Conservation (phyloP, 2,113 vertebrate species). For the Lophotis ruficrista region DNA sequence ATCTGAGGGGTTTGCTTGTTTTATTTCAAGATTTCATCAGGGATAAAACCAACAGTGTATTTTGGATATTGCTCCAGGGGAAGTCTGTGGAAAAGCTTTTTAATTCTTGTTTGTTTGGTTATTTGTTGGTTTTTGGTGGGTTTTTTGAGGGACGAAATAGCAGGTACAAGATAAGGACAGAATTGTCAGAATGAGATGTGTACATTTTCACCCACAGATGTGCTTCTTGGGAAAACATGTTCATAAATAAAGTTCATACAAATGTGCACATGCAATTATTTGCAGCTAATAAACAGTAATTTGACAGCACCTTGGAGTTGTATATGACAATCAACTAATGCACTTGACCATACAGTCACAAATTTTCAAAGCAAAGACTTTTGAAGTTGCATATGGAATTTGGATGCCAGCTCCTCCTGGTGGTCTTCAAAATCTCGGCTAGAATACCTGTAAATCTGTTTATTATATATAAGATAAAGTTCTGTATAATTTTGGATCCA, state of each 20-base stretch:
- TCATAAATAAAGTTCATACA: not conserved
- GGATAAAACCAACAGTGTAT: not conserved
- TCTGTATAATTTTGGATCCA: not conserved
- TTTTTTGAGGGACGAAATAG: not conserved
- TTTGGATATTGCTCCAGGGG: not conserved
- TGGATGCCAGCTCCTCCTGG: not conserved
- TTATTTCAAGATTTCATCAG: not conserved
- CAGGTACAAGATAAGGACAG: not conserved
- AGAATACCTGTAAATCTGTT: not conserved
- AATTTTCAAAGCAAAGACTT: not conserved
- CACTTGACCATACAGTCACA: not conserved
- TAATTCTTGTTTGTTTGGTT: not conserved
- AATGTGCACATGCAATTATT: not conserved
- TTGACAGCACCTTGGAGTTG: not conserved
- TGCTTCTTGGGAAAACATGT: not conserved
- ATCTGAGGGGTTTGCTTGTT: conserved; percentile 24
- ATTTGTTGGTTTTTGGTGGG: not conserved
- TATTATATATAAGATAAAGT: not conserved
- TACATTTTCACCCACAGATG: not conserved
- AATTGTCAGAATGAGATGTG: not conserved
- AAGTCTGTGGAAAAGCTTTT: not conserved
- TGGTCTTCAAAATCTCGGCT: not conserved
- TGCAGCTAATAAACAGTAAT: not conserved
- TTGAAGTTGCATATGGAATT: not conserved
- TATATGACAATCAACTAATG: not conserved